Percentiles rank a stretch among this genome's conserved stretches.
Conservation (phyloP, 2,113 vertebrate species). For the Lepisosteus oculatus region DNA sequence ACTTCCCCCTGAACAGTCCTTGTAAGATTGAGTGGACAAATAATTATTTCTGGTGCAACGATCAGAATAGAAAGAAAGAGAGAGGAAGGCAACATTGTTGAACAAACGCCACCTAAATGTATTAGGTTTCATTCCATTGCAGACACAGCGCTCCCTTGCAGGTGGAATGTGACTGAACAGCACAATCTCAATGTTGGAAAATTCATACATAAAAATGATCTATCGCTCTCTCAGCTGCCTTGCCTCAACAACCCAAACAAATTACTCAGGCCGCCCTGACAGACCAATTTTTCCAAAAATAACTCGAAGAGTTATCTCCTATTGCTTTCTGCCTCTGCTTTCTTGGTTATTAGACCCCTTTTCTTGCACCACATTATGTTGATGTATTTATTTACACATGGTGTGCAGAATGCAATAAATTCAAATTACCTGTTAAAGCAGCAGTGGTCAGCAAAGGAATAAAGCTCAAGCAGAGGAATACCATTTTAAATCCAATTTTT, state of each 20-base stretch:
- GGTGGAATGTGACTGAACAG: neutral
- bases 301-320: neutral
- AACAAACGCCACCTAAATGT: neutral
- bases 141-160: neutral
- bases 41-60: too few species aligned
- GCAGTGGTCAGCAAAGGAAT: too few species aligned
- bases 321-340: neutral
- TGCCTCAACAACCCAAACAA: neutral
- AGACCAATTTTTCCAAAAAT: neutral
- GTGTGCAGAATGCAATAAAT: neutral
- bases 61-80: too few species aligned
- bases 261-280: neutral
- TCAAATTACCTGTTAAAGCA: too few species aligned
- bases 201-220: slow-evolving; percentile 1
- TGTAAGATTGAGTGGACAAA: too few species aligned
- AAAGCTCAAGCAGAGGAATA: too few species aligned
- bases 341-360: neutral
- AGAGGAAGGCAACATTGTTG: neutral
- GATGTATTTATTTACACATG: neutral
- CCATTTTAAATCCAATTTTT: too few species aligned
- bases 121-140: neutral
- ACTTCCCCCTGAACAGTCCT: too few species aligned
- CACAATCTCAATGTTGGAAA: neutral
- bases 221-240: neutral
- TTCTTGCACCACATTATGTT: neutral